Evolutionary conservation across 2,888 invertebrate genomes (phyloP).

Genomic region (Neuroscelio doddi): DNA sequence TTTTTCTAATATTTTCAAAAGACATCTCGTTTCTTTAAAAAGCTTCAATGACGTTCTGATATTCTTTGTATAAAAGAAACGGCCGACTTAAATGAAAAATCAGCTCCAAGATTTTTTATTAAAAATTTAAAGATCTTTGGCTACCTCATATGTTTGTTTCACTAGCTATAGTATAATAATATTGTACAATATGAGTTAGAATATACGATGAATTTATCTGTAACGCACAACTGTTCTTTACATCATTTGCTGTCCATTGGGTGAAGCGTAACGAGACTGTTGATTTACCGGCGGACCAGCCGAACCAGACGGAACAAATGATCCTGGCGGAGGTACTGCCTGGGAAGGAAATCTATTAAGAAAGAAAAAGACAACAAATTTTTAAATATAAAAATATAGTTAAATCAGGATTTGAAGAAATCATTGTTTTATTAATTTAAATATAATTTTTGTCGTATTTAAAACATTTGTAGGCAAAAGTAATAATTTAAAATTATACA

Average conservation of each 20-base stretch:
- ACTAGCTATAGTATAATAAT: slow-evolving; percentile 23
- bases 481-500: too few relatives aligned
- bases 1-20: too few relatives aligned
- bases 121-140: slow-evolving; percentile 30
- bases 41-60: too few relatives aligned
- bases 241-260: slow-evolving; percentile 69
- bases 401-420: too few relatives aligned
- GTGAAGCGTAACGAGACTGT: slow-evolving; percentile 61
- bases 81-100: too few relatives aligned
- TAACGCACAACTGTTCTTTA: slow-evolving; percentile 45
- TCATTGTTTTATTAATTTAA: too few relatives aligned
- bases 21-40: too few relatives aligned
- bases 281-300: slow-evolving; percentile 52
- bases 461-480: too few relatives aligned
- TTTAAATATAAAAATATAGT: too few relatives aligned
- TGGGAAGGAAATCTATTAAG: slow-evolving; percentile 58
- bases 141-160: slow-evolving; percentile 24
- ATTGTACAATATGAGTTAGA: slow-evolving; percentile 22
- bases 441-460: too few relatives aligned
- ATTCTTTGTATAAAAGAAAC: too few relatives aligned
- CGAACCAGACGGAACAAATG: slow-evolving; percentile 51
- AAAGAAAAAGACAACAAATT: too few relatives aligned
- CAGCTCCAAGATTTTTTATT: slow-evolving; percentile 20
- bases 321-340: slow-evolving; percentile 56
- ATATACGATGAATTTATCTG: slow-evolving; percentile 14